Evolutionary conservation across 2,113 vertebrate genomes (phyloP).

Genomic region (Podilymbus podiceps): DNA sequence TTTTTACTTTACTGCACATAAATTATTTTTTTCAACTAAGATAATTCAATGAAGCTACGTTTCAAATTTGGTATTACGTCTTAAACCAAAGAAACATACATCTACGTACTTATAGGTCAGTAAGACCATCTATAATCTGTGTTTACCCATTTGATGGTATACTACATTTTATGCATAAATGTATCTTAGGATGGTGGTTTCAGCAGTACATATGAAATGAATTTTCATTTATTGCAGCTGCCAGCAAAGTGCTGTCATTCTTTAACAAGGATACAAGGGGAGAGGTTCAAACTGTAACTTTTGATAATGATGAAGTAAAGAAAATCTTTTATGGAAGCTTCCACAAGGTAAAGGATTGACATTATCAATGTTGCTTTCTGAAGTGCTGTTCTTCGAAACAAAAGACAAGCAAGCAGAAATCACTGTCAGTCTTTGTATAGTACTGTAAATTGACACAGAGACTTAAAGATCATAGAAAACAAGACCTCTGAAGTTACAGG

Average conservation of each 20-base stretch:
- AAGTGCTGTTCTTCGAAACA: neutral
- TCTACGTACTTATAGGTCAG: neutral
- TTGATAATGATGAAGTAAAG: constrained; percentile 85
- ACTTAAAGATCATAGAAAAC: neutral
- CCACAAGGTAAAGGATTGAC: constrained; percentile 88
- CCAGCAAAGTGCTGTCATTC: constrained; percentile 89
- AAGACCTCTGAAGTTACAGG: neutral
- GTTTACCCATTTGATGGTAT: neutral
- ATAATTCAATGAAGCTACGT: neutral
- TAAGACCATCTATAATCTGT: neutral
- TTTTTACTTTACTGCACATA: neutral
- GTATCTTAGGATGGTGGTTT: neutral
- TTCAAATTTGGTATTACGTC: neutral
- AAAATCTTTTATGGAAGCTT: constrained; percentile 96
- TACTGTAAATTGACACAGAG: neutral
- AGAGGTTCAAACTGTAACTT: constrained; percentile 86
- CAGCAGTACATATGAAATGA: neutral
- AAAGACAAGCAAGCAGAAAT: neutral
- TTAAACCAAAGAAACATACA: neutral
- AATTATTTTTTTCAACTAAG: neutral
- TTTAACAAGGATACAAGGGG: constrained; percentile 92
- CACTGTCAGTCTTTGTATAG: neutral
- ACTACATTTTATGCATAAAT: neutral
- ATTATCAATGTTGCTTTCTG: constrained; percentile 1
- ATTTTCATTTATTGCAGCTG: constrained; percentile 76